Percentiles rank a stretch among this genome's conserved stretches.
Evolutionary conservation across 2,797 vertebrate species (phyloP).

Genomic region (Xyrichtys novacula): DNA sequence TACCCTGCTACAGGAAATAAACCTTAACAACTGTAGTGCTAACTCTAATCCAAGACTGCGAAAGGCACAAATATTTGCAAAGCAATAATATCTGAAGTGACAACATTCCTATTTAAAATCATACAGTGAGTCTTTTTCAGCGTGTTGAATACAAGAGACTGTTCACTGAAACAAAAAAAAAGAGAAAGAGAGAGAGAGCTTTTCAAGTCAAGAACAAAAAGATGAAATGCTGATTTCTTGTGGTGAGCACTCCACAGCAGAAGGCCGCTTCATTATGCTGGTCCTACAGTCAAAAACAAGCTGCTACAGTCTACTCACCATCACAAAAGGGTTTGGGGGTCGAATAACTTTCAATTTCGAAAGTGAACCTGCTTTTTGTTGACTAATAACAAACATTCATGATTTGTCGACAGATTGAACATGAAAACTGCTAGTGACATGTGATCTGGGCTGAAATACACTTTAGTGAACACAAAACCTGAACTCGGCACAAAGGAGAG

Average conservation of each 20-base stretch:
- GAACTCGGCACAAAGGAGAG: constrained; percentile 60
- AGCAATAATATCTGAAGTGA: constrained; percentile 80
- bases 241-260: constrained; percentile 77
- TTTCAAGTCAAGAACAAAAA: constrained; percentile 75
- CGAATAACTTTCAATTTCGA: constrained; percentile 51
- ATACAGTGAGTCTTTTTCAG: constrained; percentile 74
- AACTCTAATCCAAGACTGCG: constrained; percentile 77
- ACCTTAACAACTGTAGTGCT: constrained; percentile 79
- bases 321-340: constrained; percentile 56
- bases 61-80: constrained; percentile 85
- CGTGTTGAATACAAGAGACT: constrained; percentile 62
- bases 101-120: constrained; percentile 79
- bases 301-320: constrained; percentile 69
- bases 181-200: no score
- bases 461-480: constrained; percentile 52
- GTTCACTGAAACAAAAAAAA: constrained; percentile 36
- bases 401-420: constrained; percentile 63
- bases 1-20: constrained; percentile 77
- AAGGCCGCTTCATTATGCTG: constrained; percentile 76
- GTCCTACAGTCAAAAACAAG: constrained; percentile 65
- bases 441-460: constrained; percentile 44
- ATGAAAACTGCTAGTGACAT: constrained; percentile 31
- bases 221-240: constrained; percentile 73
- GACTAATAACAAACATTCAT: constrained; percentile 55
- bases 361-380: constrained; percentile 50